Percentiles rank a stretch among this genome's conserved stretches.
Conservation (phyloP, 2,888 invertebrate species). For the Dione juno region DNA sequence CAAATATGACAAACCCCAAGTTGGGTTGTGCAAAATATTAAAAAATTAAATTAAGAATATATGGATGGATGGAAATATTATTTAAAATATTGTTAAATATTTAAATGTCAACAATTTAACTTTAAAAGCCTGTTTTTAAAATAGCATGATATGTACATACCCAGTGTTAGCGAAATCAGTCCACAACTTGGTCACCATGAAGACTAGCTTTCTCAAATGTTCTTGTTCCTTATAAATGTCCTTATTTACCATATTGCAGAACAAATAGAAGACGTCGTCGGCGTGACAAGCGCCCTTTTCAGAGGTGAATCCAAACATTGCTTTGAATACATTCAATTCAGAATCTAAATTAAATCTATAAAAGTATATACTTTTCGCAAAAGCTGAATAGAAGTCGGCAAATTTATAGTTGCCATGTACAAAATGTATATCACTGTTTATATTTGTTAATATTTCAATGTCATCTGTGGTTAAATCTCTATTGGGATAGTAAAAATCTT, state of each 20-base stretch:
- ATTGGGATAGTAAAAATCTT: constrained; percentile 47
- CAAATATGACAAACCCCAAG: too few species aligned
- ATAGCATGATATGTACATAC: constrained; percentile 50
- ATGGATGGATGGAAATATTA: too few species aligned
- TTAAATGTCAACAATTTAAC: too few species aligned
- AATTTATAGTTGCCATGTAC: constrained; percentile 49
- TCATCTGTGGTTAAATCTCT: constrained; percentile 47
- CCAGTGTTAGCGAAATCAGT: constrained; percentile 71
- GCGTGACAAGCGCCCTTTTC: constrained; percentile 64
- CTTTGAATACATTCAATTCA: constrained; percentile 52
- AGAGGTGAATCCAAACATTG: constrained; percentile 34
- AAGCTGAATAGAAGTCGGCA: constrained; percentile 44
- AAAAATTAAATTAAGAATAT: too few species aligned
- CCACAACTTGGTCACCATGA: constrained; percentile 66
- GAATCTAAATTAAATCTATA: constrained; percentile 53
- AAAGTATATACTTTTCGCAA: constrained; percentile 46
- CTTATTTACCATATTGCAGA: constrained; percentile 57
- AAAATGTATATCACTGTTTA: constrained; percentile 49
- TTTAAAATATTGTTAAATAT: too few species aligned
- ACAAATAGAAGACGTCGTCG: constrained; percentile 70
- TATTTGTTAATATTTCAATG: constrained; percentile 36
- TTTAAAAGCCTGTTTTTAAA: neutral
- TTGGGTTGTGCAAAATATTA: too few species aligned
- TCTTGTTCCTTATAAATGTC: constrained; percentile 56
- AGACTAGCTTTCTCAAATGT: constrained; percentile 54